These are phyloP conservation scores for Mesoligia furuncula DNA, from an alignment of 2,888 invertebrate species.

Conservation along the genomic window DNA sequence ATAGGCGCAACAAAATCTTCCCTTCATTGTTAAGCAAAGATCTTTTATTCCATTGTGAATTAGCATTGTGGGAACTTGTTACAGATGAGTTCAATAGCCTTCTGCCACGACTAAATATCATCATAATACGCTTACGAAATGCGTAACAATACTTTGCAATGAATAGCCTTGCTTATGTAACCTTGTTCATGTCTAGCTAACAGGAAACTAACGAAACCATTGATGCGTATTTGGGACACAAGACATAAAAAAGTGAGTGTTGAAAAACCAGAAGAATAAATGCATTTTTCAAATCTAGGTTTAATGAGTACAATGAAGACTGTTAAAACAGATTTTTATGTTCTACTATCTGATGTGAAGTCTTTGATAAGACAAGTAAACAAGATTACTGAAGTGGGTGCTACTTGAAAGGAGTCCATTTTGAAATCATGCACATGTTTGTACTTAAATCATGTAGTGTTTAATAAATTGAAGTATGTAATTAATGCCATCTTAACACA, in stretches of 20 bases:
- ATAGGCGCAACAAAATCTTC: not conserved
- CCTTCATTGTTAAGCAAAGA: not conserved
- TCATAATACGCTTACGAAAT: conserved; percentile 5
- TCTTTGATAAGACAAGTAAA: conserved; percentile 34
- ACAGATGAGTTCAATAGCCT: conserved; percentile 8
- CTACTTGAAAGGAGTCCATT: not conserved
- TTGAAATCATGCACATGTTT: not conserved
- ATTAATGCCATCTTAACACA: too few relatives aligned
- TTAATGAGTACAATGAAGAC: not conserved
- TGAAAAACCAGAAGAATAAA: conserved; percentile 23
- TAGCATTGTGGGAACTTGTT: not conserved
- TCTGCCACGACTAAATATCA: not conserved
- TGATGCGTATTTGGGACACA: conserved; percentile 45
- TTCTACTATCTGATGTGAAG: not conserved
- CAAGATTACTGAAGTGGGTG: conserved; percentile 28
- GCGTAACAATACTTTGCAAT: conserved; percentile 40
- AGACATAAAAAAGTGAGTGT: conserved; percentile 25
- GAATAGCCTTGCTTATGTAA: conserved; percentile 48
- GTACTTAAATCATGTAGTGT: not conserved
- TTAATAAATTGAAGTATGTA: not conserved
- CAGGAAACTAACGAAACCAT: conserved; percentile 53
- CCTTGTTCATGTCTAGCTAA: conserved; percentile 49
- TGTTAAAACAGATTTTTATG: conserved; percentile 5
- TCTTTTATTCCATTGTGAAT: not conserved
- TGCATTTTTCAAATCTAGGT: conserved; percentile 9